phyloP scores from a whole-genome alignment of 1,140 invertebrate species.

The Micrasema longulum region DNA sequence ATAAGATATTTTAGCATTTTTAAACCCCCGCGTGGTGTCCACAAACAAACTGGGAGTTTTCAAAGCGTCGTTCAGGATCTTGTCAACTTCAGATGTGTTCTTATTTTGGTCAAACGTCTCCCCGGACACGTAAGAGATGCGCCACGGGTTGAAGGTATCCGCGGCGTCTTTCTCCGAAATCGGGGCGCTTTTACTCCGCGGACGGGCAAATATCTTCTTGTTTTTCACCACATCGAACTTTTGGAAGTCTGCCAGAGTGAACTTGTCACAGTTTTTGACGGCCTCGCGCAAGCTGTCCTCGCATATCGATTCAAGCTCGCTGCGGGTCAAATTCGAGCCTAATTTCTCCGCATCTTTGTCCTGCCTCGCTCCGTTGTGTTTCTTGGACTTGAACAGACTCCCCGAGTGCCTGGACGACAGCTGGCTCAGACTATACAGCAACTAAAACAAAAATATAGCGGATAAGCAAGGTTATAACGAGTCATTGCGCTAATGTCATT shows the following conservation, averaged over 20 bases:
- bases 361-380: slow-evolving; percentile 59
- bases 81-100: slow-evolving; percentile 51
- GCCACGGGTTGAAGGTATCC: slow-evolving; percentile 50
- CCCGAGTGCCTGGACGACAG: slow-evolving; percentile 62
- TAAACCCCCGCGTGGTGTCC: slow-evolving; percentile 38
- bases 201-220: slow-evolving; percentile 48
- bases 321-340: slow-evolving; percentile 39
- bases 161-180: slow-evolving; percentile 30
- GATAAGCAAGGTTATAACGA: slow-evolving; percentile 35
- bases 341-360: slow-evolving; percentile 59
- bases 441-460: slow-evolving; percentile 57
- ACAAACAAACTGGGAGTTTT: slow-evolving; percentile 35
- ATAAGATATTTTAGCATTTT: slow-evolving; percentile 52
- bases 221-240: slow-evolving; percentile 56
- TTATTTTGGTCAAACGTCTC: slow-evolving; percentile 63
- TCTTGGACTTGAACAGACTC: slow-evolving; percentile 63
- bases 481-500: slow-evolving; percentile 26
- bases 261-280: slow-evolving; percentile 62
- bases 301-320: slow-evolving; percentile 57
- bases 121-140: slow-evolving; percentile 62
- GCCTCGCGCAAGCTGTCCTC: slow-evolving; percentile 61
- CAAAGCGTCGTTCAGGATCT: slow-evolving; percentile 23
- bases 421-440: slow-evolving; percentile 66
- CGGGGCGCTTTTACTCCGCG: slow-evolving; percentile 51
- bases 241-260: slow-evolving; percentile 62